Base-by-base conservation (phyloP, 2,797 vertebrate species). In the Sebastolobus alascanus region DNA sequence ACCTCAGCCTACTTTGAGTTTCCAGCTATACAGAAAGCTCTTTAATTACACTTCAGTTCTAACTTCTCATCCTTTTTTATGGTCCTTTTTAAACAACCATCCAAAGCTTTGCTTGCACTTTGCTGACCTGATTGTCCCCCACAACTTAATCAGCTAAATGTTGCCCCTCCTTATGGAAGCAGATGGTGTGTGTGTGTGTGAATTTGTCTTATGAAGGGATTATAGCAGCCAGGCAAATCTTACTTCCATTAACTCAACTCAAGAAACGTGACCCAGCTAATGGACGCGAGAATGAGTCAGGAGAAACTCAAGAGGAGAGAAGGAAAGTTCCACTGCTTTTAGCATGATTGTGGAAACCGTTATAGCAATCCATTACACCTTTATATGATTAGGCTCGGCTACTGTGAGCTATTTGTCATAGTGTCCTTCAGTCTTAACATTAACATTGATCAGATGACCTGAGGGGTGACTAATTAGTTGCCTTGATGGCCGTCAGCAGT, bases 131-230 rank as follows among this genome's bases (percentile, higher is more conserved):
- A 87, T 82, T 88, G 85, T 78, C 83, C 75, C 75, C 69, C 40
- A 12, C 61, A n/a, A 58, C 70, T 79, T 92, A 93, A 91, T 90
- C 88, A 84, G 88, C 88, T 90, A 84, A 87, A 84, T 87, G 89
- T 86, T 84, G 73, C 74, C 78, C 63, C 38, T 83, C 88, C 84
- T 70, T 84, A 75, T 66, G 58, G 68, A 77, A 79, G 82, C 82
- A 84, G 84, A 80, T 81, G 80, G 88, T 74, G 78, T 65, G 73
- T 22, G 76, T 60, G 73, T 50, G 75, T 66, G 60, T 35, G 73
- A 16, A 46, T 75, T 22, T 56, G 68, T 82, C 54, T 85, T 72
- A 18, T 86, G 64, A 65, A 74, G 80, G 89, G 90, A 93, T 94
- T 94, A 90, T 66, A 87, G 89, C 91, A 83, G 86, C 72, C 82